Evolutionary conservation across 1,140 invertebrate species (phyloP).

Genomic region (Drosophila bipectinata): DNA sequence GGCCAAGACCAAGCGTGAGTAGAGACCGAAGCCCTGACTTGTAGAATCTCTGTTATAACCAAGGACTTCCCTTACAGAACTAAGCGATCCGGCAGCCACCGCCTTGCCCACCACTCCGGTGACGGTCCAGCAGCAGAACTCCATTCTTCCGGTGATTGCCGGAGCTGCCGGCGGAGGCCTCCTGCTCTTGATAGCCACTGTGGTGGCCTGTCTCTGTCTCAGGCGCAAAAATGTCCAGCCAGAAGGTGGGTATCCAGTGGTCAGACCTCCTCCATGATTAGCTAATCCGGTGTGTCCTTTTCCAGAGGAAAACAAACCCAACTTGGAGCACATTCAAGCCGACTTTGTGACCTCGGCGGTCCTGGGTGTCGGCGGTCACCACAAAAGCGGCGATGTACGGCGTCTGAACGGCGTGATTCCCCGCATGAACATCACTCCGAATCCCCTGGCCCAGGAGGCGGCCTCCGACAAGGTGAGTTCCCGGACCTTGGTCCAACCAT

Average conservation of each 20-base stretch:
- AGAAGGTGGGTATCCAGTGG: slow-evolving; percentile 78
- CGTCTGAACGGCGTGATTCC: slow-evolving; percentile 87
- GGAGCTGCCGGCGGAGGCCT: slow-evolving; percentile 72
- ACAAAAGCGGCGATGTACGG: slow-evolving; percentile 62
- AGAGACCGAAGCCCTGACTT: background rate
- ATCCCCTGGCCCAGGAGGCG: slow-evolving; percentile 87
- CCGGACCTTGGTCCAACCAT: background rate
- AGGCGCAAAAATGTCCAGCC: slow-evolving; percentile 84
- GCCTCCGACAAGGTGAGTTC: slow-evolving; percentile 77
- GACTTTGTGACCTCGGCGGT: slow-evolving; percentile 84
- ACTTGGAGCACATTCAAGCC: slow-evolving; percentile 84
- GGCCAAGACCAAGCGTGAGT: slow-evolving; percentile 88
- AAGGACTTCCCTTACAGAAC: slow-evolving; percentile 36
- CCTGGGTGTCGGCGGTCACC: slow-evolving; percentile 65
- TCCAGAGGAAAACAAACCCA: slow-evolving; percentile 78
- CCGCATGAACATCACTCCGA: slow-evolving; percentile 89
- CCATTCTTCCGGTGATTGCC: slow-evolving; percentile 73
- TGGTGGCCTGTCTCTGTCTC: slow-evolving; percentile 81
- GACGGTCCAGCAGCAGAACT: slow-evolving; percentile 60
- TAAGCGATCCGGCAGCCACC: slow-evolving; percentile 12
- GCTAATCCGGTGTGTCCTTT: background rate
- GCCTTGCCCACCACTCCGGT: slow-evolving; percentile 23
- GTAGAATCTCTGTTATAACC: too few relatives aligned
- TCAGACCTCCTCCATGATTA: background rate
- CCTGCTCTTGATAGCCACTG: slow-evolving; percentile 64